Base-by-base conservation (phyloP, 2,113 vertebrate species). In the Amphilophus citrinellus region DNA sequence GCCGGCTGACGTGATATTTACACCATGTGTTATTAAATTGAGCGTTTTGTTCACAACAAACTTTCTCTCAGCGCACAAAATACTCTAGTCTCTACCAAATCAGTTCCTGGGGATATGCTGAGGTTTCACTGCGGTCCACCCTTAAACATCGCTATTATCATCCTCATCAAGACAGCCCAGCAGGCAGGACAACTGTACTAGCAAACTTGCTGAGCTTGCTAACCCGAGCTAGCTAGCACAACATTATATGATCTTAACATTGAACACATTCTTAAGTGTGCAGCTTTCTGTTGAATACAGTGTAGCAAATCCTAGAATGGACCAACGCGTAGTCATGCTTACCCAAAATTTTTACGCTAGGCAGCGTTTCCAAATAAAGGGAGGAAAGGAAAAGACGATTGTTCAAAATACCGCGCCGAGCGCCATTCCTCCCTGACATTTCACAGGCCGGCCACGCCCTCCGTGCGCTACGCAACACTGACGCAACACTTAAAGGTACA, bases 381-480 rank as follows among this genome's bases (percentile, higher is more conserved):
- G 88, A 86, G 92, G 89, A 95, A 94, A 95, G 95, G 93, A 94
- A 96, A 94, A 95, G 92, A 93, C 95, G 97, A 97, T 98, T 97
- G 98, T 98, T 98, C 97, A 98, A 98, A 98, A 98, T 98, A 97
- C 97, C 98, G 97, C 97, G 97, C 97, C 97, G 96, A 97, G 96
- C 97, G 97, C 98, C 98, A 98, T 98, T 97, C 96, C 96, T 93
- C 96, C 96, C 97, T 94, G 96, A 96, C 97, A 98, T 97, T 97
- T 97, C 97, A 98, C 97, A 97, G 97, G 97, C 95, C 87, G 91
- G 85, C 95, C 94, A 94, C 96, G 95, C 94, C 97, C 95, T 95
- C 95, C 9, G 11, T 83, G 89, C 60, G 0, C 3, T 2, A 84
- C 94, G 94, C 94, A 89, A 94, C 56, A 0, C 1, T 8, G 24